phyloP scores from a whole-genome alignment of 2,113 vertebrate genomes.

The Steatornis caripensis region DNA sequence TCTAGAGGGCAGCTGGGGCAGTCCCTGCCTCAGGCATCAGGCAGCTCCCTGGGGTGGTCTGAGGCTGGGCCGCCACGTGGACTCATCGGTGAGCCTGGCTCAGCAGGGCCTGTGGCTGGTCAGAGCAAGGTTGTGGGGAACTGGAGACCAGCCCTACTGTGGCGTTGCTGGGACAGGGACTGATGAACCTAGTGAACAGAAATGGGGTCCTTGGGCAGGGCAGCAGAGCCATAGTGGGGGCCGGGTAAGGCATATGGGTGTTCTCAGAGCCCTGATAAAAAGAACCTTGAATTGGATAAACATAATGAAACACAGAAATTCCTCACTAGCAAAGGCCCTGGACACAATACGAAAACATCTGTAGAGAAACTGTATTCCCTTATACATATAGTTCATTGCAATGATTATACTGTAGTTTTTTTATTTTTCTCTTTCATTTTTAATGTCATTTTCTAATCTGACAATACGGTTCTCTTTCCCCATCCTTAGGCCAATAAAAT shows the following conservation, averaged over 20 bases:
- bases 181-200: neutral
- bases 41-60: neutral
- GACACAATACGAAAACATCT: neutral
- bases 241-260: rapidly evolving
- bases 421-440: neutral
- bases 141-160: neutral
- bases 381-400: neutral
- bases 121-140: neutral
- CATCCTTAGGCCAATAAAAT: neutral
- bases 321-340: neutral
- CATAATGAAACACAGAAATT: neutral
- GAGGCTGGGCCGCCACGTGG: neutral
- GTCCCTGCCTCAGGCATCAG: rapidly evolving
- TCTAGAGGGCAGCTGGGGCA: neutral
- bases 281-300: neutral
- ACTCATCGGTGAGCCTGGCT: neutral
- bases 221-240: rapidly evolving
- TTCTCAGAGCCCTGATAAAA: neutral
- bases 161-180: rapidly evolving
- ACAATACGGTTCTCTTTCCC: neutral
- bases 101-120: neutral
- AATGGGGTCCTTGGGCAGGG: too few species aligned
- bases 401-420: neutral
- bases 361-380: neutral
- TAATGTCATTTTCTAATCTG: neutral